Percentiles rank a stretch among this genome's conserved stretches.
phyloP scores from a whole-genome alignment of 2,113 vertebrate genomes.

The Sigmodon hispidus region DNA sequence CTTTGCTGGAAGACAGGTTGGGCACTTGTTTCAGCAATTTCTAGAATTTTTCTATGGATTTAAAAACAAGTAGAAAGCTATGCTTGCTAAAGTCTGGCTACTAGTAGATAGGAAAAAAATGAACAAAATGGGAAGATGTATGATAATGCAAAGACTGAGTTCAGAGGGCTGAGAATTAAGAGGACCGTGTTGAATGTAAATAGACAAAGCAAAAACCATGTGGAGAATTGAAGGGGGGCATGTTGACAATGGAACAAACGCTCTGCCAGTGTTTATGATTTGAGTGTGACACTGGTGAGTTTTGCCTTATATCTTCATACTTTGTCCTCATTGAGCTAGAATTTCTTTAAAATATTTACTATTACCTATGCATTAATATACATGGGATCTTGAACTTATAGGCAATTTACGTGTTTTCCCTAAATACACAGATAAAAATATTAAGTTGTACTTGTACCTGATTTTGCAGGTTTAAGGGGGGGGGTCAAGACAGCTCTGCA shows the following conservation, averaged over 20 bases:
- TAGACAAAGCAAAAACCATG: neutral
- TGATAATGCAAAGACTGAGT: neutral
- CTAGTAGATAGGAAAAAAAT: conserved; percentile 24
- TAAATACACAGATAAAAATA: neutral
- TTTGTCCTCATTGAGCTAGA: neutral
- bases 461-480: neutral
- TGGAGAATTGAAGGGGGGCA: neutral
- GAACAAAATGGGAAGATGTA: neutral
- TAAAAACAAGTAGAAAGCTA: conserved; percentile 14
- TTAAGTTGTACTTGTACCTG: neutral
- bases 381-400: neutral
- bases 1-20: neutral
- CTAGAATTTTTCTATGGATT: neutral
- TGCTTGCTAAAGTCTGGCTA: neutral
- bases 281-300: neutral
- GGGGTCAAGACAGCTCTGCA: neutral
- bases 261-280: conserved; percentile 24
- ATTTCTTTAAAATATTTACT: conserved; percentile 1
- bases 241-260: neutral
- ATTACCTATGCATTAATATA: neutral
- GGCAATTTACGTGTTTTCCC: neutral
- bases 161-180: neutral
- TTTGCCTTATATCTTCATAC: neutral
- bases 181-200: neutral
- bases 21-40: neutral